Percentiles rank a stretch among this genome's conserved stretches.
Evolutionary conservation across 2,797 vertebrate genomes (phyloP).

Genomic region (Monodelphis domestica): DNA sequence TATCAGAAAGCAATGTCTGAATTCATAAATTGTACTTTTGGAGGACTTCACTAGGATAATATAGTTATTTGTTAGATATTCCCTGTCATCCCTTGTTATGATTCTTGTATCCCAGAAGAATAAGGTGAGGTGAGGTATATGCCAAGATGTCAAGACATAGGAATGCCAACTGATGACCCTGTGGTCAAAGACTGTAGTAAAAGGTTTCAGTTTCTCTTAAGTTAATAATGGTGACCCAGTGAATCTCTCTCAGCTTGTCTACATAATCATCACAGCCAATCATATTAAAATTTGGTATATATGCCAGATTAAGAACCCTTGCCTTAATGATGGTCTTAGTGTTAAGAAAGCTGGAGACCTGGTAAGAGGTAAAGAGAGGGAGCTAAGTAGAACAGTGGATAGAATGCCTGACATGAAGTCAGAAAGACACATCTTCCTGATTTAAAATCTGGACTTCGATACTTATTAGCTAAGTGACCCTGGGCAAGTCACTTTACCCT

Average conservation of each 20-base stretch:
- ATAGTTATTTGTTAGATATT: background rate
- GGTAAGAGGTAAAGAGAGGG: background rate
- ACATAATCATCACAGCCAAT: background rate
- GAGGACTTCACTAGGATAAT: background rate
- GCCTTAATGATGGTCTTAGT: background rate
- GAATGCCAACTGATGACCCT: too few species aligned
- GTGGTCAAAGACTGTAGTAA: constrained; percentile 5
- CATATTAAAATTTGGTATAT: background rate
- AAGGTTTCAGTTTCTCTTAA: constrained; percentile 31
- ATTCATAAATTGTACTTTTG: background rate
- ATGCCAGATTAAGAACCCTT: background rate
- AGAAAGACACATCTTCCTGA: too few species aligned
- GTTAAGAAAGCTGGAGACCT: background rate
- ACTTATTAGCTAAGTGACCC: too few species aligned
- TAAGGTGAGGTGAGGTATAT: background rate
- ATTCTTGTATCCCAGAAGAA: background rate
- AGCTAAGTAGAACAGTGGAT: too few species aligned
- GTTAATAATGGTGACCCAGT: background rate
- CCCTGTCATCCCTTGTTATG: background rate
- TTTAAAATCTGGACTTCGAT: too few species aligned
- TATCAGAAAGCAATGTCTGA: background rate
- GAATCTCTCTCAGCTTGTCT: constrained; percentile 14
- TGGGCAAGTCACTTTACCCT: too few species aligned
- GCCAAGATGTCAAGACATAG: too few species aligned
- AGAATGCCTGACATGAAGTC: too few species aligned